phyloP scores from a whole-genome alignment of 2,797 vertebrate genomes.

The Pseudotriccus pelzelni region DNA sequence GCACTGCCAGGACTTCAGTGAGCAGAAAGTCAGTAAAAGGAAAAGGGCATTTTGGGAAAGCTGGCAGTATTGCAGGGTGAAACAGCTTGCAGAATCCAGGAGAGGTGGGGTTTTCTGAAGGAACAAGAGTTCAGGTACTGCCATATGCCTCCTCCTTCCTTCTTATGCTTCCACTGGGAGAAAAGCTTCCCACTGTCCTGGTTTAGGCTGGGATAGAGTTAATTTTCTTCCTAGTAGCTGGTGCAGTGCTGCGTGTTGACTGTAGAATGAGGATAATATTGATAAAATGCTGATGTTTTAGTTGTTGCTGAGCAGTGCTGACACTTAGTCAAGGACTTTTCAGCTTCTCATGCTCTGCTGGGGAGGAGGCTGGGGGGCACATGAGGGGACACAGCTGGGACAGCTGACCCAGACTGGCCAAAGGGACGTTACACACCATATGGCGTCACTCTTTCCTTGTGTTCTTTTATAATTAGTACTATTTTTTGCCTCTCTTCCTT shows the following conservation, averaged over 20 bases:
- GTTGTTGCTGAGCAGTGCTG: neutral
- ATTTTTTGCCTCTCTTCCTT: neutral
- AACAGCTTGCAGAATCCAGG: neutral
- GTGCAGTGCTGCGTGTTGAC: neutral
- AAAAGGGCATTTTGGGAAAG: neutral
- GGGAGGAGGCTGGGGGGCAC: neutral
- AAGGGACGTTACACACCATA: neutral
- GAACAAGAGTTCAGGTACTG: neutral
- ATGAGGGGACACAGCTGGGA: neutral
- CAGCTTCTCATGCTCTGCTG: neutral
- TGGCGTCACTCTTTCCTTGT: neutral
- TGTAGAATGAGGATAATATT: neutral
- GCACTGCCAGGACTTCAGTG: neutral
- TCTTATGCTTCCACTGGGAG: neutral
- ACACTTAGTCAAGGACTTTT: neutral
- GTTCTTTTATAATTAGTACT: neutral
- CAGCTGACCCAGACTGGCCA: neutral
- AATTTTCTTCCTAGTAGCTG: neutral
- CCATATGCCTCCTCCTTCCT: neutral
- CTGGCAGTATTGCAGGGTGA: neutral
- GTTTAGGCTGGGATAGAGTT: neutral
- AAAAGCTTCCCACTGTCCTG: neutral
- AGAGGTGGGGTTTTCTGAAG: neutral
- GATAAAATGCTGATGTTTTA: neutral
- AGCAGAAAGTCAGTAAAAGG: neutral